Percentiles rank a stretch among this genome's conserved stretches.
Evolutionary conservation across 2,113 vertebrate species (phyloP).

Genomic region (Prunella himalayana): DNA sequence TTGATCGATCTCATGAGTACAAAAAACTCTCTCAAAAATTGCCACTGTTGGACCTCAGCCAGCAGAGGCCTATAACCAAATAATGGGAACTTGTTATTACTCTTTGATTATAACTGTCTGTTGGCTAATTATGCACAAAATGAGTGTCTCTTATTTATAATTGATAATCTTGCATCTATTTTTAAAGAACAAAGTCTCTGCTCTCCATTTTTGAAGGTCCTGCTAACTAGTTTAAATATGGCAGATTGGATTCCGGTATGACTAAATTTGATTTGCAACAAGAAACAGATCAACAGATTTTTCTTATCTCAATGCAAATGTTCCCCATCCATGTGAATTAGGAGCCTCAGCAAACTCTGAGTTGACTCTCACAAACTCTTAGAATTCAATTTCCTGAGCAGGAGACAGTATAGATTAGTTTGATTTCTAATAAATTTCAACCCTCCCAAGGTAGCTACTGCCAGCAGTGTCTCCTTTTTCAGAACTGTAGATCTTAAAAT

Average conservation of each 20-base stretch:
- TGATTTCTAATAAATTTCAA: conserved; percentile 56
- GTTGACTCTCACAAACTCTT: conserved; percentile 2
- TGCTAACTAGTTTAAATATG: background rate
- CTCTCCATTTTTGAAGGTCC: background rate
- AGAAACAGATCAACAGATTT: conserved; percentile 32
- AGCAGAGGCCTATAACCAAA: conserved; percentile 13
- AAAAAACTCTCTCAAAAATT: conserved; percentile 38
- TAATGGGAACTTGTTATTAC: conserved; percentile 36
- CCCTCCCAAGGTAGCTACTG: background rate
- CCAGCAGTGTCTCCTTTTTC: conserved; percentile 1
- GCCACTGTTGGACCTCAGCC: conserved; percentile 13
- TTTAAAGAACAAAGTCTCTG: background rate
- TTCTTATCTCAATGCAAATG: conserved; percentile 21
- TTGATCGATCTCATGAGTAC: background rate
- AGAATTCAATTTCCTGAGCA: conserved; percentile 37
- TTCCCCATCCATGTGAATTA: background rate
- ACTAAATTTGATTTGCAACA: conserved; percentile 1
- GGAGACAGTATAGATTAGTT: conserved; percentile 46
- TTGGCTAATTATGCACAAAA: background rate
- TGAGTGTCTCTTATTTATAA: background rate
- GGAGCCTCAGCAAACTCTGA: background rate
- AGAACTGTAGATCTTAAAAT: conserved; percentile 36
- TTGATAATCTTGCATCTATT: background rate
- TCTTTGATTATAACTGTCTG: conserved; percentile 21
- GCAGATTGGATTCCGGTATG: background rate